Base-by-base conservation (phyloP, 2,888 invertebrate species). In the Leucozona laternaria region DNA sequence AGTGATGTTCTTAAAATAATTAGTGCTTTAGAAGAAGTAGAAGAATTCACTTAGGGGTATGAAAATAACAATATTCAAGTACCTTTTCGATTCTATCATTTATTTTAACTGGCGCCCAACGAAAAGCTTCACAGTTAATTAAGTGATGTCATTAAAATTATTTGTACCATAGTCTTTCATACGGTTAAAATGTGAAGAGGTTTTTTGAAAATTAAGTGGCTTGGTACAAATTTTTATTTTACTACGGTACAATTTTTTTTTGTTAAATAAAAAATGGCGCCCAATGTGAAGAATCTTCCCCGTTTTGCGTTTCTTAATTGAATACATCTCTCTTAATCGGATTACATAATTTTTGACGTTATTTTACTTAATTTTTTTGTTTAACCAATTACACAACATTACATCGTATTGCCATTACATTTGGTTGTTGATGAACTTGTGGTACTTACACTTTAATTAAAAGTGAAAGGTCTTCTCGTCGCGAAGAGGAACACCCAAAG, bases 391-490 rank as follows among this genome's bases (percentile, higher is more conserved):
- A 57, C 45, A 28, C 31, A 60, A 31, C 43, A n/a, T 48, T 13
- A 60, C 68, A 70, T 37, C 20, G 4, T 22, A 48, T 31, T 31
- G 4, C 31, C 45, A 64, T 43, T 53, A 73, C n/a, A n/a, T 28
- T 43, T 15, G 22, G 4, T 22, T 45, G 48, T 15, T 80, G 68
- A 80, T 80, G 25, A 62, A 80, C 75, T 68, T 80, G 40, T 66
- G 31, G 48, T 72, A 64, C 48, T 77, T 34, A 22, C 79, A 72
- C 62, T 79, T 72, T 68, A 75, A 79, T 75, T 79, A 40, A 71
- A 70, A 77, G 71, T 72, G 81, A 75, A 75, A 79, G 79, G 68
- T 72, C 75, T 50, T 68, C 68, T 68, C 53, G 20, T 50, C 50
- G 68, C 68, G 2, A 50, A 37, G 37, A 37, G 37, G 53, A 83